These are phyloP conservation scores for Oxygymnocypris stewartii DNA, from an alignment of 2,113 vertebrate species.

Conservation along the genomic window DNA sequence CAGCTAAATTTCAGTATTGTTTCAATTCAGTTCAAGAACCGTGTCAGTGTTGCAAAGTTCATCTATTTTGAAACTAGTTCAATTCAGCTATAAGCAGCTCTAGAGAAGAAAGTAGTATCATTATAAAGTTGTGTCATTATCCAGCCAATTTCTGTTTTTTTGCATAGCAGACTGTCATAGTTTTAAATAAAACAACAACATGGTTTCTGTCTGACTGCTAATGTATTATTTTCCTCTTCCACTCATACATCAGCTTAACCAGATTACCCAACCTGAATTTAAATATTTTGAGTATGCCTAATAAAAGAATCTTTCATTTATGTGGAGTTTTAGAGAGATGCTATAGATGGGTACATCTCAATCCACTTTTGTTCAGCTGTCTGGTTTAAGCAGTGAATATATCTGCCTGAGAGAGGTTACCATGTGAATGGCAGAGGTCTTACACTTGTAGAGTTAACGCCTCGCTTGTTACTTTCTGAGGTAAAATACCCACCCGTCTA, in stretches of 20 bases:
- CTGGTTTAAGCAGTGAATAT: slow-evolving; percentile 61
- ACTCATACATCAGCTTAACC: slow-evolving; percentile 8
- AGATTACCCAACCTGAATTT: slow-evolving; percentile 23
- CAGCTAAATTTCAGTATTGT: neutral
- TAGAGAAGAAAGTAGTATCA: neutral
- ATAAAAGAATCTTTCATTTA: slow-evolving; percentile 21
- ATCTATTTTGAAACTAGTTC: neutral
- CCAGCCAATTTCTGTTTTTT: neutral
- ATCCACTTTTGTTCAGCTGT: slow-evolving; percentile 42
- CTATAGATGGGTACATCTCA: slow-evolving; percentile 23
- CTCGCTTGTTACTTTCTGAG: slow-evolving; percentile 71
- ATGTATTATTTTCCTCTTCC: neutral
- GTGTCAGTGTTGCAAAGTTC: neutral
- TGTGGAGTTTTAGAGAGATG: slow-evolving; percentile 23
- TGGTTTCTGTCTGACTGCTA: neutral
- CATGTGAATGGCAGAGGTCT: slow-evolving; percentile 73
- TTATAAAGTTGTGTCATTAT: neutral
- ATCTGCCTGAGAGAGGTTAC: slow-evolving; percentile 66
- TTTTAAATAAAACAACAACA: neutral
- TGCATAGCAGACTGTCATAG: neutral
- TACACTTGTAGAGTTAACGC: slow-evolving; percentile 65
- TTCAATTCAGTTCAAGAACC: neutral
- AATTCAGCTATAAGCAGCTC: neutral
- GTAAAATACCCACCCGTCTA: slow-evolving; percentile 71
- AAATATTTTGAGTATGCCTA: slow-evolving; percentile 24